Base-by-base conservation (phyloP, 1,140 invertebrate genomes). In the Episyrphus balteatus region DNA sequence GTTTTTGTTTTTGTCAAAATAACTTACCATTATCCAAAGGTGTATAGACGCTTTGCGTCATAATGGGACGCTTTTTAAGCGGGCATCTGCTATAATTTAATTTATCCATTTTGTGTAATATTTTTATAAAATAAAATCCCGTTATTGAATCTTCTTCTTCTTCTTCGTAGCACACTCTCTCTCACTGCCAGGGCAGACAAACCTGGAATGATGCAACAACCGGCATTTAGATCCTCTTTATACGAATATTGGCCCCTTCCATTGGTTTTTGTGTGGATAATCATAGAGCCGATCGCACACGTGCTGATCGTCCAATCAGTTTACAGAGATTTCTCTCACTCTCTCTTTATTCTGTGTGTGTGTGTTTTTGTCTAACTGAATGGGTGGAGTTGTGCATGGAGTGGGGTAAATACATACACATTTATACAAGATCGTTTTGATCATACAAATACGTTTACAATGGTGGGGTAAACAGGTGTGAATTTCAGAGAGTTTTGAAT, bases 1-100 rank as follows among this genome's bases (percentile, higher is more conserved):
- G 32, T 42, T 2, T 41, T 34, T 21, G 0, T 12, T 9, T 42
- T 32, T 39, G 30, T 5, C 8, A 32, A 7, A 14, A 1, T 9
- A 46, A 58, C 58, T 46, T 42, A 66, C 62, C 62, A 43, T 60
- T 57, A 48, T 56, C 52, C 19, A 65, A 34, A 31, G 55, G 52
- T 49, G 62, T 54, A 40, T 50, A 57, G 42, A 9, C 39, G 14
- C 70, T 17, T 81, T 42, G 0, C 44, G 63, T 36, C 18, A 74
- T 72, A 55, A 90, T 82, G 38, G 88, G 88, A 63, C 88, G 77
- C 73, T 92, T 92, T 66, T 92, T 92, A 26, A 92, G 75, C 62
- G 88, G 88, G 62, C 87, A 90, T 70, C 87, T 81, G 60, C 83
- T 87, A 45, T 63, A 66, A 36, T 66, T 55, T 30, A 57, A 51